Percentiles rank a stretch among this genome's conserved stretches.
Evolutionary conservation across 2,888 invertebrate genomes (phyloP).

Genomic region (Hyles lineata): DNA sequence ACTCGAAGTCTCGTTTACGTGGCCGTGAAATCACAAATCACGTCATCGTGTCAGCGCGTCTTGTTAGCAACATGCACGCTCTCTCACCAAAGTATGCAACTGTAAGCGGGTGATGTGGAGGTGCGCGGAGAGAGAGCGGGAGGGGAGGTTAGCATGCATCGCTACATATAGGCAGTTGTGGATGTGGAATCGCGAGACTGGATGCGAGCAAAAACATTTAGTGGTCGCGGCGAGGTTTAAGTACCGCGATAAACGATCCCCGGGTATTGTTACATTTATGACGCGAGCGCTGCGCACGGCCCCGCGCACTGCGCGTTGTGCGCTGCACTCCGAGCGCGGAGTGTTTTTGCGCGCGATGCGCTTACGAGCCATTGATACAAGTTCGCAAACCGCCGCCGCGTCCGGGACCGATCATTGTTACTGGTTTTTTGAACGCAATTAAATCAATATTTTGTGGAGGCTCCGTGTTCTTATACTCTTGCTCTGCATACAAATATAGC

Average conservation of each 20-base stretch:
- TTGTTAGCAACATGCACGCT: background rate
- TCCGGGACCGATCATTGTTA: background rate
- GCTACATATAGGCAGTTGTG: background rate
- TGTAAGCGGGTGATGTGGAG: background rate
- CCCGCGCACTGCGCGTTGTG: background rate
- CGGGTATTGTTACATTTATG: conserved; percentile 7
- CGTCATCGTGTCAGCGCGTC: background rate
- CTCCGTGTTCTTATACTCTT: background rate
- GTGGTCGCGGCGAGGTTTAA: conserved; percentile 19
- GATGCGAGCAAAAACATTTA: conserved; percentile 8
- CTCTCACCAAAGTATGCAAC: background rate
- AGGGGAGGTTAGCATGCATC: background rate
- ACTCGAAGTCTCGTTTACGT: background rate
- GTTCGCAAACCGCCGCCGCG: background rate
- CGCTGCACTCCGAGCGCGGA: background rate
- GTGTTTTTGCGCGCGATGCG: background rate
- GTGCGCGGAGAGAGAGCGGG: background rate
- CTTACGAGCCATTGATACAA: background rate
- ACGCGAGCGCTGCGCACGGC: background rate
- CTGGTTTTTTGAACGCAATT: background rate
- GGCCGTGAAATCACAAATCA: background rate
- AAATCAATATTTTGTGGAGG: background rate
- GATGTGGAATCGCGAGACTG: conserved; percentile 3
- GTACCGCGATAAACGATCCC: conserved; percentile 22
- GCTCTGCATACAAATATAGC: background rate